These are phyloP conservation scores for Steinernema hermaphroditum DNA, from an alignment of 2,888 invertebrate genomes.

Conservation along the genomic window DNA sequence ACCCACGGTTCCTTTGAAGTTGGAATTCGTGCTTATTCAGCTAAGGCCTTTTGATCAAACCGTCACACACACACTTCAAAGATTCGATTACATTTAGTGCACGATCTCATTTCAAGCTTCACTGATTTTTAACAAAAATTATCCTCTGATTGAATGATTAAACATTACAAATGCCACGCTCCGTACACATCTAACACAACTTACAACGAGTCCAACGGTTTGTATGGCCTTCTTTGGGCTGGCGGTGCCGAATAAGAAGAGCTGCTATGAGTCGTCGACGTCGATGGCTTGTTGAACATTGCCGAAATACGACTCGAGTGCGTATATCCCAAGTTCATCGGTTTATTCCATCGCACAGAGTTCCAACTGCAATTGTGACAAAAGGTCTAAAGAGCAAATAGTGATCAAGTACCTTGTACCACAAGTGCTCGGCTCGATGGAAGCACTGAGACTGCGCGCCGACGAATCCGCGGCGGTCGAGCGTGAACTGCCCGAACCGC, in stretches of 20 bases:
- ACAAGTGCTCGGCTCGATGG: slow-evolving; percentile 20
- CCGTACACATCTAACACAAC: too few species aligned
- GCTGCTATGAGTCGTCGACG: not conserved
- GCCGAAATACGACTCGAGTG: slow-evolving; percentile 10
- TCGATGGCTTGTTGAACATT: slow-evolving; percentile 18
- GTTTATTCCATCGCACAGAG: slow-evolving; percentile 18
- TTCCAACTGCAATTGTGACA: not conserved
- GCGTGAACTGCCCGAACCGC: slow-evolving; percentile 4
- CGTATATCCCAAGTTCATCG: not conserved
- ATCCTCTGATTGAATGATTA: too few species aligned
- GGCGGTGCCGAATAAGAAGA: slow-evolving; percentile 13
- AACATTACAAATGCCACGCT: too few species aligned
- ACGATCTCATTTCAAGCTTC: too few species aligned
- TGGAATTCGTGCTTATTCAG: too few species aligned
- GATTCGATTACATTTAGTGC: too few species aligned
- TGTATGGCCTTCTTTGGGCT: slow-evolving; percentile 2
- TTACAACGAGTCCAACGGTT: not conserved
- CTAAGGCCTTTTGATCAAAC: too few species aligned
- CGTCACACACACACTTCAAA: too few species aligned
- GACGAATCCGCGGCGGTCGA: slow-evolving; percentile 15
- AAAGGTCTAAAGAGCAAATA: not conserved
- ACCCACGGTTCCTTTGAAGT: too few species aligned
- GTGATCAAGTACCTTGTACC: slow-evolving; percentile 15
- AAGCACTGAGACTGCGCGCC: slow-evolving; percentile 8
- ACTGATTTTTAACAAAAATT: too few species aligned